A percentile compares a stretch with the other conserved stretches of the same genome.
Evolutionary conservation across 2,113 vertebrate species (phyloP).

Genomic region (Nibea albiflora): DNA sequence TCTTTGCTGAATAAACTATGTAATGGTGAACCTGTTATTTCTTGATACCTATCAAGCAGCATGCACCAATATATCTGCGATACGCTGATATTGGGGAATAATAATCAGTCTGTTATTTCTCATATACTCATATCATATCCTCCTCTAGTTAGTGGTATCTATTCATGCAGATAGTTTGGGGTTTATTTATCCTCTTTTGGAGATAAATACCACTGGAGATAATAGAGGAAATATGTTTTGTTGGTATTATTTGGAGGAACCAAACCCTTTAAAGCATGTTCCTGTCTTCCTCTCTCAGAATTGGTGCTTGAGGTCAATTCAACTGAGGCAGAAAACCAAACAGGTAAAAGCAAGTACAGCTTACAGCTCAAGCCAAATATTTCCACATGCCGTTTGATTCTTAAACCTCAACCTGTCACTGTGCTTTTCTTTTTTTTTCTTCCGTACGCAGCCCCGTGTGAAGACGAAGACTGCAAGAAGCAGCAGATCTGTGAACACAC

Average conservation of each 20-base stretch:
- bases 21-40: not conserved
- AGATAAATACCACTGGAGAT: not conserved
- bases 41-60: not conserved
- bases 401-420: not conserved
- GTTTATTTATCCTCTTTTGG: not conserved
- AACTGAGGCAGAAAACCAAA: constrained; percentile 75
- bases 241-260: constrained; percentile 1
- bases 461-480: constrained; percentile 78
- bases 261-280: constrained; percentile 5
- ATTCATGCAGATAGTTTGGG: not conserved
- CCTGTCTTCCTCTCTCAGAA: constrained; percentile 68
- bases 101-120: not conserved
- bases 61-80: not conserved
- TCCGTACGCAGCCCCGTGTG: constrained; percentile 58
- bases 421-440: not conserved
- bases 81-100: not conserved
- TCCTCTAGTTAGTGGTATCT: not conserved
- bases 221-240: not conserved
- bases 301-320: constrained; percentile 70
- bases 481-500: constrained; percentile 81
- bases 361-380: not conserved
- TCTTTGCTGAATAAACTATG: not conserved
- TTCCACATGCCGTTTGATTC: not conserved
- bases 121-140: not conserved
- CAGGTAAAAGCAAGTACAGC: constrained; percentile 71